A percentile compares a stretch with the other conserved stretches of the same genome.
Evolutionary conservation across 2,888 invertebrate genomes (phyloP).

Genomic region (Zaprionus lineosus): DNA sequence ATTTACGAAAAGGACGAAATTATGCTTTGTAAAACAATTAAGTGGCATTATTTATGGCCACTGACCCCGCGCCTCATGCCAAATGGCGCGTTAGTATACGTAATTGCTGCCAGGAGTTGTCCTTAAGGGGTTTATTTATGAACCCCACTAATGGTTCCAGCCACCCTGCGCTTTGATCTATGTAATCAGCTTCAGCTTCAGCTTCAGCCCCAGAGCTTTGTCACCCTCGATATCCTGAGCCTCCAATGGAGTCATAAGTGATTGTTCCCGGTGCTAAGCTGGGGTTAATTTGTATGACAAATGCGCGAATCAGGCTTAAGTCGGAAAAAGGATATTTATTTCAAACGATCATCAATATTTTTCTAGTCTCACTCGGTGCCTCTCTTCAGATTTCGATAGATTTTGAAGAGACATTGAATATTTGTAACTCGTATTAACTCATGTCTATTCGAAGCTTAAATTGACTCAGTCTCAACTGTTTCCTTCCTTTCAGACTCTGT

Average conservation of each 20-base stretch:
- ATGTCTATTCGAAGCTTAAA: too few relatives aligned
- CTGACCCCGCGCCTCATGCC: constrained; percentile 42
- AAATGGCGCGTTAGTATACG: constrained; percentile 56
- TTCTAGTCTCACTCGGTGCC: too few relatives aligned
- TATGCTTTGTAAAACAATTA: constrained; percentile 78
- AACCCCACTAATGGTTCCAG: constrained; percentile 45
- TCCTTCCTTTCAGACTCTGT: not conserved
- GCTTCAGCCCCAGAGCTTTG: too few relatives aligned
- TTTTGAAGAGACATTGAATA: too few relatives aligned
- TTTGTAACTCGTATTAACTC: too few relatives aligned
- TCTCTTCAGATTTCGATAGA: too few relatives aligned
- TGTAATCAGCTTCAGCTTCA: constrained; percentile 5
- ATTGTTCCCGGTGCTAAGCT: constrained; percentile 52
- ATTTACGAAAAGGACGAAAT: constrained; percentile 76
- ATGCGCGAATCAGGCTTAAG: constrained; percentile 7
- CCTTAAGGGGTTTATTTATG: constrained; percentile 61
- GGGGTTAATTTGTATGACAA: constrained; percentile 41
- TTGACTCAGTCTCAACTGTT: not conserved
- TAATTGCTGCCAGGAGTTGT: constrained; percentile 57
- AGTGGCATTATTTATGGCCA: constrained; percentile 71
- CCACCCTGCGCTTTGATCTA: constrained; percentile 49
- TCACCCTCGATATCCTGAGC: not conserved
- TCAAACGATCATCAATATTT: too few relatives aligned
- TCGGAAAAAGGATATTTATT: not conserved
- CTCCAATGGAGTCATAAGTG: constrained; percentile 19